Base-by-base conservation (phyloP, 2,113 vertebrate genomes). In the Peromyscus polionotus region DNA sequence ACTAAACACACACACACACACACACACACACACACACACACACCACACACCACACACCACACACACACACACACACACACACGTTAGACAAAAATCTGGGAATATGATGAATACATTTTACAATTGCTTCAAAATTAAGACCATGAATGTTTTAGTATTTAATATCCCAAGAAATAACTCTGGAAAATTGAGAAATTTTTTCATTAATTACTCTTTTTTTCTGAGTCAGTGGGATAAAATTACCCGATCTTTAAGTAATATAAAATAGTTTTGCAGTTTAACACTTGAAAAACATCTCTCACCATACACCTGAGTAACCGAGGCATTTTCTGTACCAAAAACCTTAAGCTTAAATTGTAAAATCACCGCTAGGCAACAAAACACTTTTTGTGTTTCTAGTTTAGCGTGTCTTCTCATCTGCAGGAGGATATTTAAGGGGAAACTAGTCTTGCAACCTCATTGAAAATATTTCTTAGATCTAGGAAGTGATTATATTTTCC, bases 211-310 rank as follows among this genome's bases (percentile, higher is more conserved):
- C 42, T 11, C 88, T 86, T 98, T 85, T 42, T 6, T 42, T 6
- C 48, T 28, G 88, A 96, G 93, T 88, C 67, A 87, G 19, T 79
- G 8, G 14, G 4, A 92, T 93, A 95, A 98, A 97, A 97, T 97
- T 83, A 96, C 13, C 11, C 20, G 93, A 87, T 97, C 28, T 90
- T 81, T 95, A 92, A 88, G 79, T 51, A 91, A 89, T 79, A 96
- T 97, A 87, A 98, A 98, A 95, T 84, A 96, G n/a, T 97, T 97
- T 97, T 57, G 96, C 16, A 85, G 95, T 75, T 91, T 95, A 94
- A 86, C 95, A 91, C 67, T 98, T 81, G 88, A 96, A 80, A 93
- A 97, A 95, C 42, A 97, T 76, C 45, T 4, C 75, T 75, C 75
- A 96, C 83, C 84, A 97, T 96, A 96, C 88, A 96, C 39, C 65